Base-by-base conservation (phyloP, 2,888 invertebrate genomes). In the Timema podura region DNA sequence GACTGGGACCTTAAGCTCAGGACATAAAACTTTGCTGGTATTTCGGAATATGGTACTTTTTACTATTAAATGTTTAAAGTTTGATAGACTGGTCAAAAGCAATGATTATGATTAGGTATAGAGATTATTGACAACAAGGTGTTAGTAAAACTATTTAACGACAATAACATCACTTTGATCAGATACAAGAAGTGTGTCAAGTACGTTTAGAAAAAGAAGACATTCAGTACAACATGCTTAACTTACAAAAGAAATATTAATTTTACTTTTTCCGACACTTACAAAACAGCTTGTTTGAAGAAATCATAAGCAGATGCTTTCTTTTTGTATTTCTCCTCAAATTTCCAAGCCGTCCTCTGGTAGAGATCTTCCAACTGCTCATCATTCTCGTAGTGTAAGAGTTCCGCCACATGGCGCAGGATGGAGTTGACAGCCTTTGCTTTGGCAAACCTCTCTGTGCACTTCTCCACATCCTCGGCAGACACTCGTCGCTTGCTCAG, bases 341-440 rank as follows among this genome's bases (percentile, higher is more conserved):
- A 99, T 79, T 91, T 87, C 99, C 99, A 99, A 0, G 99, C 99
- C 0, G 99, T 99, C 79, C 93, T 93, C 78, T 91, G 90, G 82
- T 98, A 99, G 1, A 99, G 84, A 74, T 97, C 95, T 79, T 99
- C 98, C 57, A 99, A 83, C 79, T 98, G 94, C 76, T 93, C 93
- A 76, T 98, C 95, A 72, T 87, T 89, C 78, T 94, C 93, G 79
- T 95, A 99, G 75, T 92, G 90, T 64, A 99, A 84, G 65, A 98
- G 87, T 80, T 98, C 98, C 0, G 97, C 98, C 0, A 99, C 98
- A 79, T 99, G 98, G 68, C 98, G 88, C 68, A 99, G 84, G 79
- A 99, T 97, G 10, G 98, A 98, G 83, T 98, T 98, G 1, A 98
- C 98, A 13, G 97, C 96, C 84, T 98, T 98, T 0, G 97, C 98